Conservation (phyloP, 2,113 vertebrate genomes). For the Mola mola region DNA sequence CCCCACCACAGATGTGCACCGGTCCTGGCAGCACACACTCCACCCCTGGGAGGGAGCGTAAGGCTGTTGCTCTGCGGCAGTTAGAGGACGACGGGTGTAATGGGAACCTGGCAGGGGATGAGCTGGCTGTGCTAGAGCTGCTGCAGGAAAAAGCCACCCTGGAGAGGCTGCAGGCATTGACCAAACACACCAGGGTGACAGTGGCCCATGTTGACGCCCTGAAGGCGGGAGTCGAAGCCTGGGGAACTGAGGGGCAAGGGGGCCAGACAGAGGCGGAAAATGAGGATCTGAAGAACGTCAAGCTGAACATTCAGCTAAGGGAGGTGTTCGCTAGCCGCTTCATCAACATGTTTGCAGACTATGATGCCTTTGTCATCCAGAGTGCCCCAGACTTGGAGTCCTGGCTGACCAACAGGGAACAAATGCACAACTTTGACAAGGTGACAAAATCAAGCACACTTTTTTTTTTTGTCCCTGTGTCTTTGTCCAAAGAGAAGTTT, state of each 20-base stretch:
- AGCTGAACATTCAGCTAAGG: slow-evolving; percentile 92
- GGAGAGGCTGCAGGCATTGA: slow-evolving; percentile 93
- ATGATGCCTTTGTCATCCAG: slow-evolving; percentile 98
- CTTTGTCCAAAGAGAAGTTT: no score
- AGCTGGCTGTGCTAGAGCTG: slow-evolving; percentile 85
- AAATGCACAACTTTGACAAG: slow-evolving; percentile 99
- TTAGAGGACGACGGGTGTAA: slow-evolving; percentile 89
- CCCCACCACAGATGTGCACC: slow-evolving; percentile 91
- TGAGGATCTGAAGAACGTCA: slow-evolving; percentile 92
- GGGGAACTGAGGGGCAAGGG: slow-evolving; percentile 84
- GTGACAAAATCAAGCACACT: slow-evolving; percentile 66
- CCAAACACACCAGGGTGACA: no score
- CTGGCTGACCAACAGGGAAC: slow-evolving; percentile 97
- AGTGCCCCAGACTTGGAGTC: slow-evolving; percentile 92
- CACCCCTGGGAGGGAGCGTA: slow-evolving; percentile 91
- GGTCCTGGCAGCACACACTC: slow-evolving; percentile 91
- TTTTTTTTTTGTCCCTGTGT: background rate
- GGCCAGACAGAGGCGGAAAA: slow-evolving; percentile 89
- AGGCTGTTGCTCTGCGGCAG: slow-evolving; percentile 91
- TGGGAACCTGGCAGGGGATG: slow-evolving; percentile 81
- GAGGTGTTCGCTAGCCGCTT: slow-evolving; percentile 98
- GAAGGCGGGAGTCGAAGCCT: slow-evolving; percentile 61
- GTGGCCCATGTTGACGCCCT: slow-evolving; percentile 84
- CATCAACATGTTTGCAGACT: slow-evolving; percentile 98
- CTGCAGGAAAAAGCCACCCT: slow-evolving; percentile 89